Evolutionary conservation across 2,113 vertebrate genomes (phyloP).

Genomic region (Alosa alosa): DNA sequence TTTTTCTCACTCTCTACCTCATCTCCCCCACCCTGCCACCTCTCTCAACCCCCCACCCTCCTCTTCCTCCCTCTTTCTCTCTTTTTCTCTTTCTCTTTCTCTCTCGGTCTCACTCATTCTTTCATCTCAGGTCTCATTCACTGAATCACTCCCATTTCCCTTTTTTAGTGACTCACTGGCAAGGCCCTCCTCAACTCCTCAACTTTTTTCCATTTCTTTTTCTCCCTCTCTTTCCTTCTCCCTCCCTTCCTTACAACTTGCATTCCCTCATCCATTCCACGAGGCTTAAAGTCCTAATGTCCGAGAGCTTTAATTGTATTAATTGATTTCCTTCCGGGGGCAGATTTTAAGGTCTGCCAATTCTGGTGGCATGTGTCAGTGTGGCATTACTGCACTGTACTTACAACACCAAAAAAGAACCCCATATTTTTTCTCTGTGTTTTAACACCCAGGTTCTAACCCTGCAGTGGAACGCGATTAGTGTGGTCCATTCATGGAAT

Average conservation of each 20-base stretch:
- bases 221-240: constrained; percentile 10
- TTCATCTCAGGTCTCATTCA: neutral
- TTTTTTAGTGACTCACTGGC: neutral
- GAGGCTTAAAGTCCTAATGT: neutral
- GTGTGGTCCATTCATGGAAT: neutral
- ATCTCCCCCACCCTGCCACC: neutral
- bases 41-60: neutral
- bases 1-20: constrained; percentile 1
- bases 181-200: neutral
- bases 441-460: neutral
- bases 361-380: neutral
- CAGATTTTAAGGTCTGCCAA: neutral
- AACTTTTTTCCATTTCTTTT: neutral
- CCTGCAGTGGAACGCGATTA: neutral
- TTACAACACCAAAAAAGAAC: neutral
- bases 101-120: neutral
- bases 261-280: neutral
- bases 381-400: neutral
- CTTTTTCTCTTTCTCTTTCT: constrained; percentile 19
- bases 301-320: neutral
- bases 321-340: neutral
- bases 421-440: neutral
- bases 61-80: neutral
- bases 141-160: constrained; percentile 3
- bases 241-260: neutral